phyloP scores from a whole-genome alignment of 2,888 invertebrate genomes.

The Drosophila mettleri region DNA sequence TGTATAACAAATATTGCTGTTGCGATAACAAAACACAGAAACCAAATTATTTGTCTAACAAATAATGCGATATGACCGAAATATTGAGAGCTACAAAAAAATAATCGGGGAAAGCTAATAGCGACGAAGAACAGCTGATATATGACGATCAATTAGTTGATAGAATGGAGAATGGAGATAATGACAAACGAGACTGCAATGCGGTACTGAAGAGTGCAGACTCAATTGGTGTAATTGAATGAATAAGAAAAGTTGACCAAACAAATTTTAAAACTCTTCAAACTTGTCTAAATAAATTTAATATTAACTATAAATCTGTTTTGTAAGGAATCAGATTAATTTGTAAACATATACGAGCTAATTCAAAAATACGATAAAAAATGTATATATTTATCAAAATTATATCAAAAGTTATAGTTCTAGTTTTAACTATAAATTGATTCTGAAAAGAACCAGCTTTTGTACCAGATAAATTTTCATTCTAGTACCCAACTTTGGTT shows the following conservation, averaged over 20 bases:
- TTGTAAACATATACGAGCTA: background rate
- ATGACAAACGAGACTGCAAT: background rate
- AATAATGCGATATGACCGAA: slow-evolving; percentile 19
- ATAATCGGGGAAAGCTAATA: slow-evolving; percentile 13
- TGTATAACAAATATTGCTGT: slow-evolving; percentile 37
- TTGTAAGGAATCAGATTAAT: background rate
- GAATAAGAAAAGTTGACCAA: too few species aligned
- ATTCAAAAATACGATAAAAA: background rate
- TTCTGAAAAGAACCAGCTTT: too few species aligned
- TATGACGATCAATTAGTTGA: slow-evolving; percentile 38
- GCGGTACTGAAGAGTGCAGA: background rate
- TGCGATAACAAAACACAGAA: slow-evolving; percentile 28
- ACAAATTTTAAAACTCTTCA: too few species aligned
- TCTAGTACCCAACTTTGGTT: too few species aligned
- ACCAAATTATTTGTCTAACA: slow-evolving; percentile 2
- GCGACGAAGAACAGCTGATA: slow-evolving; percentile 5
- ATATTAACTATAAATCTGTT: too few species aligned
- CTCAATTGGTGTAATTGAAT: background rate
- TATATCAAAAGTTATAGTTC: too few species aligned
- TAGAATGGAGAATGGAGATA: slow-evolving; percentile 1
- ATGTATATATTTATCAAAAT: too few species aligned
- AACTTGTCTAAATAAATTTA: too few species aligned
- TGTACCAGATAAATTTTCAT: too few species aligned
- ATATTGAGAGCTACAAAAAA: slow-evolving; percentile 16
- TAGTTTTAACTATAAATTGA: too few species aligned